Evolutionary conservation across 2,797 vertebrate species (phyloP), one percentile per base, ranked within the genome.

Genomic region (Eospalax fontanierii): DNA sequence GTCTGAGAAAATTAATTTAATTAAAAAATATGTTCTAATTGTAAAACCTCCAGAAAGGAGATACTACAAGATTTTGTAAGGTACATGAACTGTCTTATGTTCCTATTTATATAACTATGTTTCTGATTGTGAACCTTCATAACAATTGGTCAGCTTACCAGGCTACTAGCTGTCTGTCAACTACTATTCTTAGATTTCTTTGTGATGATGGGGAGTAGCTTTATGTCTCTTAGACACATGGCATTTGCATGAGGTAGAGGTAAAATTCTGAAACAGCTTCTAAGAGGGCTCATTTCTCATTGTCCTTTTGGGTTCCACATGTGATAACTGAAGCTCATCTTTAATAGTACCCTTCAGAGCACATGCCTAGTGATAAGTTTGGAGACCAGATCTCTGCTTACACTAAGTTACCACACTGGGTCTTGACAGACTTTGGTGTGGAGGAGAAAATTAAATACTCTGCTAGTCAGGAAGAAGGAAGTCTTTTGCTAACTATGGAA

Each of bases 31-130:
- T 65, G 7, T 50, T 0, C 2, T 71, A 68, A 86, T 61, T 82
- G 79, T 85, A 88, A 59, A 4, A 14, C 21, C 59, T 71, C 30
- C 18, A n/a, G 18, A 46, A 40, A 76, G 33, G 5, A 74, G 33
- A 70, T 68, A 79, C 24, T 70, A 66, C 3, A 54, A 26, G 65
- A 86, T 86, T n/a, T 40, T 40, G 88, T 91, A 57, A 73, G 95
- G 30, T 30, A 94, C 83, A 85, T 11, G 22, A 73, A 89, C 21
- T 68, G 74, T 12, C 21, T 70, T 54, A 63, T 79, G 6, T 40
- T 26, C 75, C 21, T 89, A 19, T 79, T 87, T 74, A 46, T 70
- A 46, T 66, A 61, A 18, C n/a, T 76, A 9, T 22, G 15, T 74
- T 87, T 4, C 57, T 80, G 33, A 40, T 11, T 76, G 22, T 24